A percentile compares a stretch with the other conserved stretches of the same genome.
These are phyloP conservation scores for Ctenicera cuprea DNA, from an alignment of 2,888 invertebrate species.

Conservation along the genomic window DNA sequence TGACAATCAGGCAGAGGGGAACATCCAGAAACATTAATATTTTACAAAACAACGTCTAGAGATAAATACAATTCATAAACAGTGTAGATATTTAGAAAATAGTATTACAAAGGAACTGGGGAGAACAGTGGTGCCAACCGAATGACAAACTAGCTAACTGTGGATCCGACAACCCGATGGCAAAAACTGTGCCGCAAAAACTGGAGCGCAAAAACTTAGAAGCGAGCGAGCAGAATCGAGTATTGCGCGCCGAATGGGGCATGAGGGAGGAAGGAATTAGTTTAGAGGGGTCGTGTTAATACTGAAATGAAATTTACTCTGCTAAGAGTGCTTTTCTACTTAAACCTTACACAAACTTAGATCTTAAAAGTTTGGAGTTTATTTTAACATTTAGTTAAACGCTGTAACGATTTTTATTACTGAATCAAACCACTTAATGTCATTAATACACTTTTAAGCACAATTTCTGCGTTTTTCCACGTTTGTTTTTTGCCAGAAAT, in stretches of 20 bases:
- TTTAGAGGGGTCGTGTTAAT: slow-evolving; percentile 55
- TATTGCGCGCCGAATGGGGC: slow-evolving; percentile 54
- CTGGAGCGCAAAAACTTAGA: slow-evolving; percentile 66
- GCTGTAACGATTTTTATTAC: too few relatives aligned
- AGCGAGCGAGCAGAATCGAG: slow-evolving; percentile 57
- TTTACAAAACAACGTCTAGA: slow-evolving; percentile 36
- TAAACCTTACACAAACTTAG: too few relatives aligned
- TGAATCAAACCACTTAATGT: too few relatives aligned
- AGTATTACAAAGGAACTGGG: slow-evolving; percentile 57
- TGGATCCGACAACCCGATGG: slow-evolving; percentile 71
- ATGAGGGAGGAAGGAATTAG: slow-evolving; percentile 59
- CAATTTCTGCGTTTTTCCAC: too few relatives aligned
- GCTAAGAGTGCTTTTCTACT: neutral
- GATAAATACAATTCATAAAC: slow-evolving; percentile 54
- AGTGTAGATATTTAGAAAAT: slow-evolving; percentile 57
- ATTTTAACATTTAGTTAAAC: too few relatives aligned
- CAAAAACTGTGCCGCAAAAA: slow-evolving; percentile 67
- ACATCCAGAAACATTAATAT: slow-evolving; percentile 33
- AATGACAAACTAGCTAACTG: slow-evolving; percentile 74
- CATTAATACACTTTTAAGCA: too few relatives aligned
- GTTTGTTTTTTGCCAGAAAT: too few relatives aligned
- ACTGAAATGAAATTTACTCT: slow-evolving; percentile 29
- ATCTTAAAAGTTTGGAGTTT: too few relatives aligned
- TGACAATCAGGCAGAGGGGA: slow-evolving; percentile 8
- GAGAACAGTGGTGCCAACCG: slow-evolving; percentile 68